These are phyloP conservation scores for Drosophila yakuba DNA, from an alignment of 1,140 invertebrate species.

Conservation along the genomic window DNA sequence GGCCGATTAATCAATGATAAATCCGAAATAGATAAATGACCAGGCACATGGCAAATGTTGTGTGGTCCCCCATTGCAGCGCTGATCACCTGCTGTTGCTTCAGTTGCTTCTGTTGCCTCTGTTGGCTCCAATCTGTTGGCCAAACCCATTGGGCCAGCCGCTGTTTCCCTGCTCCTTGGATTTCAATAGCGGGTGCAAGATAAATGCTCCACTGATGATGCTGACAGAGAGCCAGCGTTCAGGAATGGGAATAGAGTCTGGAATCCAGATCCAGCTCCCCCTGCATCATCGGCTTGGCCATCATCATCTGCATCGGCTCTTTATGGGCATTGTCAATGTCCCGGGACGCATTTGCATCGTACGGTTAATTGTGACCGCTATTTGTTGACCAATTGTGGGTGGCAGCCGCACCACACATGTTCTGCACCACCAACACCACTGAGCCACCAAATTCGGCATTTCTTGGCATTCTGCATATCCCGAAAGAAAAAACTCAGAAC, in stretches of 20 bases:
- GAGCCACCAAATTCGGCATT: slow-evolving; percentile 50
- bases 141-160: slow-evolving; percentile 24
- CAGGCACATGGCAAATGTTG: slow-evolving; percentile 70
- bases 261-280: slow-evolving; percentile 29
- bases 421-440: slow-evolving; percentile 14
- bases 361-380: slow-evolving; percentile 81
- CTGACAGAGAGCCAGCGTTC: slow-evolving; percentile 66
- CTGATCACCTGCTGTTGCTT: slow-evolving; percentile 66
- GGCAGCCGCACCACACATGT: slow-evolving; percentile 45
- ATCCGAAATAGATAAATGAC: slow-evolving; percentile 83
- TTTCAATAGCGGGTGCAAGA: slow-evolving; percentile 73
- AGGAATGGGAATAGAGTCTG: slow-evolving; percentile 1
- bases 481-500: slow-evolving; percentile 27
- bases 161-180: not conserved
- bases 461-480: slow-evolving; percentile 27
- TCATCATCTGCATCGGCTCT: slow-evolving; percentile 38
- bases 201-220: slow-evolving; percentile 80
- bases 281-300: slow-evolving; percentile 20
- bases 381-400: slow-evolving; percentile 79
- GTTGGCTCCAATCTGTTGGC: slow-evolving; percentile 16
- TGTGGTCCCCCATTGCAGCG: slow-evolving; percentile 63
- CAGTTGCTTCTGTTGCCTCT: slow-evolving; percentile 21
- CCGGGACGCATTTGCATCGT: slow-evolving; percentile 74
- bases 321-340: slow-evolving; percentile 72
- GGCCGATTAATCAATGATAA: slow-evolving; percentile 82